Base-by-base conservation (phyloP, 2,113 vertebrate genomes). In the Scomber colias region DNA sequence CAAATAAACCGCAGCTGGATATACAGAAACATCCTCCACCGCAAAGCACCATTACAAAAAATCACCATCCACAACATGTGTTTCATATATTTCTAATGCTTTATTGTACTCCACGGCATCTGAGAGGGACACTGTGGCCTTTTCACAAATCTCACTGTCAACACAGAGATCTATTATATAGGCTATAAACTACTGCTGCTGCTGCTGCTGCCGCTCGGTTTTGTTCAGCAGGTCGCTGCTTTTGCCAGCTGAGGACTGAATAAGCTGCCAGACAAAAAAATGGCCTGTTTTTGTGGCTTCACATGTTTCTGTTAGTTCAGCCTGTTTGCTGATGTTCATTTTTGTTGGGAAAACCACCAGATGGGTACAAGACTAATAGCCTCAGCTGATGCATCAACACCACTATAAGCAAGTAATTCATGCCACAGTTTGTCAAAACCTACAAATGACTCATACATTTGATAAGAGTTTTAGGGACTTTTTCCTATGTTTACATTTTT, bases 141-240 rank as follows among this genome's bases (percentile, higher is more conserved):
- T 57, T 75, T 75, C 55, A 67, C 48, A 66, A 14, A 17, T 67
- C 57, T 59, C 64, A 45, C 21, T 14, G 50, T 19, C 61, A 60
- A 53, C 57, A 73, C 50, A 24, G 56, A 30, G 27, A 79, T 57
- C 17, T 65, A 51, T 70, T 75, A 30, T 50, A 54, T 0, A 35
- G 49, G 5, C n/a, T 49, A 24, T 64, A 74, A 51, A 57, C 7
- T 30, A 27, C 49, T 50, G 40, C 53, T 71, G 72, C 56, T 19
- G 14, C 50, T 67, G 35, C 3, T 8, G n/a, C 5, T 62, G 40
- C 35, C 2, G 11, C 48, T 62, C 24, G 12, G 48, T 50, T 70
- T 56, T 57, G 9, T 40, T 14, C 45, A 35, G 49, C 44, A 30
- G 30, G 11, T 57, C 65, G 21, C 46, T 49, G 45, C 19, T 15